Percentiles rank a stretch among this genome's conserved stretches.
phyloP scores from a whole-genome alignment of 2,888 invertebrate species.

The Parascotia fuliginaria region DNA sequence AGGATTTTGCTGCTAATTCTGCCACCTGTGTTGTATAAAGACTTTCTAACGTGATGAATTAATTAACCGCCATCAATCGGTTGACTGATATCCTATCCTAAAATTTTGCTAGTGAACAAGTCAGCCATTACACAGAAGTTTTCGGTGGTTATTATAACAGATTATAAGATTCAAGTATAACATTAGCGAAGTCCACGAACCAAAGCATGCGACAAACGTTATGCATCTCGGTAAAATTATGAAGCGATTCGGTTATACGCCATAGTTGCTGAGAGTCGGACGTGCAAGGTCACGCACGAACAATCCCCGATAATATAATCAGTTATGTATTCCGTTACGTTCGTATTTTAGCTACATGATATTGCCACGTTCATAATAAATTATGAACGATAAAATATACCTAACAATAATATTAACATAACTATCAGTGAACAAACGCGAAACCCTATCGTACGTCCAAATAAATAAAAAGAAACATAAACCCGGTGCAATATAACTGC shows the following conservation, averaged over 20 bases:
- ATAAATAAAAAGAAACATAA: not conserved
- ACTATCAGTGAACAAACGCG: not conserved
- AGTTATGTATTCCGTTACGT: constrained; percentile 3
- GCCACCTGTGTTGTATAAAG: too few relatives aligned
- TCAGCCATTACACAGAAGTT: too few relatives aligned
- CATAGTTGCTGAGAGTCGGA: constrained; percentile 21
- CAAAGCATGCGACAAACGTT: not conserved
- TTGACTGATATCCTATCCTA: too few relatives aligned
- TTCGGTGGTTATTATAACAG: too few relatives aligned
- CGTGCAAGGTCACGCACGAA: constrained; percentile 31
- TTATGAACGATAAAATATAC: not conserved
- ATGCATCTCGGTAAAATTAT: constrained; percentile 1
- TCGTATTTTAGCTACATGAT: not conserved
- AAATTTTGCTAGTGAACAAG: too few relatives aligned
- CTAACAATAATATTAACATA: not conserved
- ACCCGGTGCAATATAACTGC: constrained; percentile 2
- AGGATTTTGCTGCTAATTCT: too few relatives aligned
- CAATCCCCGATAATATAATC: constrained; percentile 22
- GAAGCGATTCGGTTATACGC: constrained; percentile 21
- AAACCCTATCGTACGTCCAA: not conserved
- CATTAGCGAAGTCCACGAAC: not conserved
- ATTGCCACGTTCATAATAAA: not conserved
- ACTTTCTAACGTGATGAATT: too few relatives aligned
- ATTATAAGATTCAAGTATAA: not conserved
- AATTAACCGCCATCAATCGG: too few relatives aligned